phyloP scores from a whole-genome alignment of 2,113 vertebrate species.

The Gymnarchus niloticus region DNA sequence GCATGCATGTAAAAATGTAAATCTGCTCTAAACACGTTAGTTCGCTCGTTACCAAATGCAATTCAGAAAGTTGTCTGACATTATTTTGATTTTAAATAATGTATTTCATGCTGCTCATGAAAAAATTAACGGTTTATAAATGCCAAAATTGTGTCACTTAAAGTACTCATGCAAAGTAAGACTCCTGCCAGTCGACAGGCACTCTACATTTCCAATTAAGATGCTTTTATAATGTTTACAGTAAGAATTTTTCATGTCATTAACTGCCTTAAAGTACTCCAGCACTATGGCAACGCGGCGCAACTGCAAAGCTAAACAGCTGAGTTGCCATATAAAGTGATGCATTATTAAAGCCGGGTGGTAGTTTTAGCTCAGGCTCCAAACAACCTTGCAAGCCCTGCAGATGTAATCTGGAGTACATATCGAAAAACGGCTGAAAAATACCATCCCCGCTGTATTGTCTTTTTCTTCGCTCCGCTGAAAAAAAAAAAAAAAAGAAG shows the following conservation, averaged over 20 bases:
- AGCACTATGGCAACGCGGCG: conserved; percentile 33
- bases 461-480: conserved; percentile 27
- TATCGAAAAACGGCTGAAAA: conserved; percentile 36
- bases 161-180: conserved; percentile 2
- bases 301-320: conserved; percentile 39
- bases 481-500: conserved; percentile 20
- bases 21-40: not conserved
- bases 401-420: conserved; percentile 35
- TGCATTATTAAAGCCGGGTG: conserved; percentile 48
- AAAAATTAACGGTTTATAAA: conserved; percentile 9
- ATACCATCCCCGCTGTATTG: conserved; percentile 12
- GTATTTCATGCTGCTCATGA: not conserved
- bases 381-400: conserved; percentile 28
- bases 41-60: not conserved
- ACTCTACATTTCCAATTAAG: conserved; percentile 37
- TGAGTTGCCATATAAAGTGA: conserved; percentile 43
- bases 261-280: conserved; percentile 39
- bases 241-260: conserved; percentile 42
- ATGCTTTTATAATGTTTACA: conserved; percentile 42
- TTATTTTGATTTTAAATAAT: not conserved
- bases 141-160: not conserved
- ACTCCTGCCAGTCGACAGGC: conserved; percentile 23
- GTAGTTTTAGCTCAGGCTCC: conserved; percentile 35
- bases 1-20: not conserved
- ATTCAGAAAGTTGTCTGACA: not conserved